Conservation (phyloP, 2,888 invertebrate species). For the Amphipyra tragopoginis region DNA sequence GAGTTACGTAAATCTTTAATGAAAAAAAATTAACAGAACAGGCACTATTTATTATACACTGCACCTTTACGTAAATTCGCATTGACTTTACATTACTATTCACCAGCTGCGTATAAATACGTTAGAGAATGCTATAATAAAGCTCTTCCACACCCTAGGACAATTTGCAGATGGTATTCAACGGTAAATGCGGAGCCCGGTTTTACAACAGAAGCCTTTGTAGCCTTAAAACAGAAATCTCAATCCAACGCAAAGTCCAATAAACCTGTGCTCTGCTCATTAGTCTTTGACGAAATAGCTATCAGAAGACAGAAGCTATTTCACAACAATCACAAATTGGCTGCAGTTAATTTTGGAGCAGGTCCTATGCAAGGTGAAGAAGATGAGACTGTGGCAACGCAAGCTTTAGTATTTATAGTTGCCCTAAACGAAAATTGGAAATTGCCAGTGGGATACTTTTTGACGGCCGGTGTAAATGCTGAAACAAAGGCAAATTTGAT, state of each 20-base stretch:
- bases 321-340: conserved; percentile 44
- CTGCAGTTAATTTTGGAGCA: conserved; percentile 53
- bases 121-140: conserved; percentile 26
- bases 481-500: conserved; percentile 56
- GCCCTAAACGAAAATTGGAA: conserved; percentile 27
- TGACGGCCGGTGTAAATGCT: conserved; percentile 14
- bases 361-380: conserved; percentile 46
- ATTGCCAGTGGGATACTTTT: conserved; percentile 35
- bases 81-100: conserved; percentile 32
- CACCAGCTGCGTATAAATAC: conserved; percentile 35
- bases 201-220: conserved; percentile 16
- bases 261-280: conserved; percentile 2
- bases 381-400: conserved; percentile 45
- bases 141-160: conserved; percentile 27
- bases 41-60: conserved; percentile 2
- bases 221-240: neutral
- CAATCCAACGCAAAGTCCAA: neutral
- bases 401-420: conserved; percentile 48
- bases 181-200: conserved; percentile 26
- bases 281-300: conserved; percentile 18
- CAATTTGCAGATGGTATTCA: conserved; percentile 28
- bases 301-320: conserved; percentile 39
- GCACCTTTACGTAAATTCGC: conserved; percentile 43
- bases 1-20: conserved; percentile 10
- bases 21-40: conserved; percentile 9